These are phyloP conservation scores for Cotesia typhae DNA, from an alignment of 1,140 invertebrate genomes.

Conservation along the genomic window DNA sequence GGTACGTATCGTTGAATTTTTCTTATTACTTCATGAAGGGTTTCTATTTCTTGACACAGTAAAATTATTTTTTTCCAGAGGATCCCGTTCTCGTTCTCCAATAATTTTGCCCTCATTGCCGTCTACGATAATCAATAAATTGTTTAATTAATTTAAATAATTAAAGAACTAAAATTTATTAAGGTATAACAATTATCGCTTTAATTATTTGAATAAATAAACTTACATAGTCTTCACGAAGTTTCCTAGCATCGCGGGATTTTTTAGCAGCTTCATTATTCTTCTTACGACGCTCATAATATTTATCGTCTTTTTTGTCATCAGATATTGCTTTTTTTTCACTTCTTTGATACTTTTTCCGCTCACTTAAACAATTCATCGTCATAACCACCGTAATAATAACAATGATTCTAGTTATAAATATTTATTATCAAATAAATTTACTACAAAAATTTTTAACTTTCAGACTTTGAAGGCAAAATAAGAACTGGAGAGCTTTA, in stretches of 20 bases:
- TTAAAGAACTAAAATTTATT: background rate
- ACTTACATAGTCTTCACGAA: slow-evolving; percentile 83
- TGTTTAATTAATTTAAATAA: background rate
- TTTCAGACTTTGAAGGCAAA: too few relatives aligned
- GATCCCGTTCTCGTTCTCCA: slow-evolving; percentile 88
- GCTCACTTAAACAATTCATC: slow-evolving; percentile 36
- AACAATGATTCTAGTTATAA: background rate
- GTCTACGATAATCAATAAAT: slow-evolving; percentile 67
- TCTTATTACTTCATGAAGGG: slow-evolving; percentile 59
- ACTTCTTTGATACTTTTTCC: slow-evolving; percentile 71
- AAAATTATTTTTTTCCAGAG: slow-evolving; percentile 81
- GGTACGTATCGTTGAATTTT: slow-evolving; percentile 14
- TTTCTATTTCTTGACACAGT: slow-evolving; percentile 80
- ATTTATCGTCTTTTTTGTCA: slow-evolving; percentile 88
- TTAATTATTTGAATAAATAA: slow-evolving; percentile 23
- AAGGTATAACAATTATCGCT: background rate
- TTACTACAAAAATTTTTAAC: too few relatives aligned
- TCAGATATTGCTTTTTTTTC: slow-evolving; percentile 88
- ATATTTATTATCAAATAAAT: too few relatives aligned
- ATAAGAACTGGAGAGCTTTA: too few relatives aligned
- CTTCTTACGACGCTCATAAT: slow-evolving; percentile 84
- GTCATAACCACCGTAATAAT: background rate
- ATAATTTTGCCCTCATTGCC: slow-evolving; percentile 78
- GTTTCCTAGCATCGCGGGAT: slow-evolving; percentile 83
- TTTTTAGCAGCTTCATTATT: slow-evolving; percentile 94